These are phyloP conservation scores for Callochromis pleurospilus DNA, from an alignment of 2,113 vertebrate genomes.

Conservation along the genomic window DNA sequence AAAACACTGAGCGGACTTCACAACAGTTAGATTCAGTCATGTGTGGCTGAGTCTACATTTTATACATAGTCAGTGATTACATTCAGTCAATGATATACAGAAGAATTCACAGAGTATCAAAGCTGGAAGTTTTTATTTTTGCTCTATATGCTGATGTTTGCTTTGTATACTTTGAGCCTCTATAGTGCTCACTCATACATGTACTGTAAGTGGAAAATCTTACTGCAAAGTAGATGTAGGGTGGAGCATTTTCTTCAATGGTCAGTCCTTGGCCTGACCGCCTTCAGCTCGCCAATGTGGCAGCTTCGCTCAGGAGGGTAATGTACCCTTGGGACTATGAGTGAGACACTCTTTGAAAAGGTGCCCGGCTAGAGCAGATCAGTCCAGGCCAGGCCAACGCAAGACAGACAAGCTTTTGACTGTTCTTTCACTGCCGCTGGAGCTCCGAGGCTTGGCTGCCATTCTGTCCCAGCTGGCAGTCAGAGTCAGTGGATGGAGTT, in stretches of 20 bases:
- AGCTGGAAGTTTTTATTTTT: background rate
- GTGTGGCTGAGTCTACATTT: background rate
- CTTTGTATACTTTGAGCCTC: background rate
- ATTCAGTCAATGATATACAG: background rate
- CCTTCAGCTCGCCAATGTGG: background rate
- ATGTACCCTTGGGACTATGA: background rate
- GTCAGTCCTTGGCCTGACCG: background rate
- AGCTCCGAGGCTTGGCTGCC: conserved; percentile 25
- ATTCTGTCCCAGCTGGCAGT: conserved; percentile 11
- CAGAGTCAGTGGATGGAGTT: background rate
- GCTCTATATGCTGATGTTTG: background rate
- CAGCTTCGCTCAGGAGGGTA: background rate
- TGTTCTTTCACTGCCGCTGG: conserved; percentile 5
- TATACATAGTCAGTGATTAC: background rate
- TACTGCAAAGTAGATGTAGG: background rate
- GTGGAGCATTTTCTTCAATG: background rate
- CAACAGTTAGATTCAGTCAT: background rate
- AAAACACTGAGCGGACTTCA: background rate
- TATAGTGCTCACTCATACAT: background rate
- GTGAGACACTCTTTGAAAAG: conserved; percentile 35
- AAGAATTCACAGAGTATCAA: background rate
- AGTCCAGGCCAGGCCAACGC: background rate
- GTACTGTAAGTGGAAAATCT: background rate
- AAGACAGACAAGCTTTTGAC: conserved; percentile 22
- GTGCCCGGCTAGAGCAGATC: conserved; percentile 3